Percentiles rank a stretch among this genome's conserved stretches.
Conservation (phyloP, 2,888 invertebrate genomes). For the Meandrusa payeni region DNA sequence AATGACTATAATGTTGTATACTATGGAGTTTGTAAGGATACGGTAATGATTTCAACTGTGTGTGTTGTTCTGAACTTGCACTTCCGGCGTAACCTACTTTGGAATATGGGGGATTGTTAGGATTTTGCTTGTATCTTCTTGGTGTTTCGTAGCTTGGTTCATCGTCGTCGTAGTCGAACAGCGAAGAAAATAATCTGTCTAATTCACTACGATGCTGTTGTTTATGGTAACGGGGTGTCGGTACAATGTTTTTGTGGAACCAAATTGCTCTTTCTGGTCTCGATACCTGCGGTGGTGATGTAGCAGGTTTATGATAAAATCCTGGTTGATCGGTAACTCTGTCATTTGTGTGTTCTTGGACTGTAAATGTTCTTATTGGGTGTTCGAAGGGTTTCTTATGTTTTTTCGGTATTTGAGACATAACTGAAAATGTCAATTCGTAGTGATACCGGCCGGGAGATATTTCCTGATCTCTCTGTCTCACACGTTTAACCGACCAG, state of each 20-base stretch:
- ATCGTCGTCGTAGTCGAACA: conserved; percentile 58
- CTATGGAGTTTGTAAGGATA: conserved; percentile 50
- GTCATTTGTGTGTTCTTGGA: conserved; percentile 74
- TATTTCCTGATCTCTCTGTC: conserved; percentile 80
- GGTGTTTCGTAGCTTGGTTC: conserved; percentile 27
- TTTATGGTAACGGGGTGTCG: conserved; percentile 40
- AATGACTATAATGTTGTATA: conserved; percentile 50
- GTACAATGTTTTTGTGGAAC: conserved; percentile 64
- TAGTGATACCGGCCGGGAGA: conserved; percentile 74
- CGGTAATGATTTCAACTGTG: conserved; percentile 49
- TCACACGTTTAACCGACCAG: conserved; percentile 85
- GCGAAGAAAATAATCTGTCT: conserved; percentile 64
- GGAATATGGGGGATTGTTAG: conserved; percentile 41
- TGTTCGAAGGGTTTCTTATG: conserved; percentile 70
- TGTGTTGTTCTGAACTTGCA: conserved; percentile 43
- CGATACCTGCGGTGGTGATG: conserved; percentile 30
- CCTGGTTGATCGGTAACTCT: conserved; percentile 38
- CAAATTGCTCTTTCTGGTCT: conserved; percentile 59
- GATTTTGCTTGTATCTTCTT: conserved; percentile 43
- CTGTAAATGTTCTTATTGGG: conserved; percentile 83
- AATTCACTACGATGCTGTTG: conserved; percentile 47
- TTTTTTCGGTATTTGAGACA: conserved; percentile 72
- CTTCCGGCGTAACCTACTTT: conserved; percentile 51
- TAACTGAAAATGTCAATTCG: conserved; percentile 85
- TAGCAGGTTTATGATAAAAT: conserved; percentile 33